phyloP scores from a whole-genome alignment of 2,797 vertebrate species.

The Xerus rutilus region DNA sequence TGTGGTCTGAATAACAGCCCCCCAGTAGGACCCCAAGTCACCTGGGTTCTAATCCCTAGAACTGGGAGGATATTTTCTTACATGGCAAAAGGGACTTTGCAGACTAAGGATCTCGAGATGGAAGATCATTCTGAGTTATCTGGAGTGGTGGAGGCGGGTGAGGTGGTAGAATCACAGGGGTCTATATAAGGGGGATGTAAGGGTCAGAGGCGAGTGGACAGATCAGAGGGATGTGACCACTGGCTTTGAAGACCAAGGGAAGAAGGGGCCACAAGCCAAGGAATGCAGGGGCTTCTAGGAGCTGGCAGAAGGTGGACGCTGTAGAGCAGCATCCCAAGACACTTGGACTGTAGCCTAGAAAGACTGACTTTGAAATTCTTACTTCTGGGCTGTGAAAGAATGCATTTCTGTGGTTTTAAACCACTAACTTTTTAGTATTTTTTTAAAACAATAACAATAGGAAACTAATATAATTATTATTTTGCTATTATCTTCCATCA shows the following conservation, averaged over 20 bases:
- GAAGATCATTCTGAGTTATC: not conserved
- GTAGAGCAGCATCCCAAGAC: not conserved
- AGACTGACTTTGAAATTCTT: not conserved
- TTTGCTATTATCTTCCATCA: not conserved
- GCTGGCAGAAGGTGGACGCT: not conserved
- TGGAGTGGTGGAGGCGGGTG: not conserved
- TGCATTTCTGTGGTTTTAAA: not conserved
- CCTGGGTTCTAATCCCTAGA: not conserved
- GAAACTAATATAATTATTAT: not conserved
- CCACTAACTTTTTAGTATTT: too few species aligned
- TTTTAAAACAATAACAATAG: not conserved
- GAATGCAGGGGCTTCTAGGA: too few species aligned
- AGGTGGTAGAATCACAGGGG: not conserved
- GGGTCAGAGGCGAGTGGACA: too few species aligned
- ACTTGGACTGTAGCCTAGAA: too few species aligned
- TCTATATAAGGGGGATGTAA: too few species aligned
- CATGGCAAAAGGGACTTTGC: not conserved
- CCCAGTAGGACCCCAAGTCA: not conserved
- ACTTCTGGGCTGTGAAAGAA: not conserved
- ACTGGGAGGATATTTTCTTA: not conserved
- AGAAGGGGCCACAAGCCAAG: fast-evolving
- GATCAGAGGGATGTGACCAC: not conserved
- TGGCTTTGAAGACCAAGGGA: not conserved
- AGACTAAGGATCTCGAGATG: not conserved
- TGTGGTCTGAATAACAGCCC: not conserved